phyloP scores from a whole-genome alignment of 2,888 invertebrate species.

The Tenthredo distinguenda region DNA sequence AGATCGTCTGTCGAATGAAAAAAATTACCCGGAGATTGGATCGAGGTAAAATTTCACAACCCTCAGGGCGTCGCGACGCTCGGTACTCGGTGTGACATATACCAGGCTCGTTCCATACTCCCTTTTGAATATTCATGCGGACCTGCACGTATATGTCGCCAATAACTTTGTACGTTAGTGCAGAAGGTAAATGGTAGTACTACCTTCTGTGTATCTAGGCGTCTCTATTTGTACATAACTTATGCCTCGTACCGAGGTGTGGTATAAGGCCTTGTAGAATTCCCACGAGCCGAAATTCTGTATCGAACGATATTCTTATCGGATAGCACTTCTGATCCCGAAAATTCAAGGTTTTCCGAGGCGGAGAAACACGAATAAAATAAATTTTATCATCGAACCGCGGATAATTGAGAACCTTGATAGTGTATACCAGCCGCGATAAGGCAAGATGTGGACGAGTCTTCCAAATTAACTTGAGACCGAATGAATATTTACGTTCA shows the following conservation, averaged over 20 bases:
- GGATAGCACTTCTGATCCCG: background rate
- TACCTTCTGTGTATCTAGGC: conserved; percentile 14
- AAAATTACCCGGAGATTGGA: background rate
- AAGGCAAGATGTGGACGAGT: background rate
- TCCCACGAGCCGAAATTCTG: background rate
- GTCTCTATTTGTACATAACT: conserved; percentile 20
- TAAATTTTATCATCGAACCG: background rate
- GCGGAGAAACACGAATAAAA: background rate
- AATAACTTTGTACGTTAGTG: conserved; percentile 64
- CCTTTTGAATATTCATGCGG: conserved; percentile 73
- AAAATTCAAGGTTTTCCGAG: background rate
- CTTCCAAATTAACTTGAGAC: background rate
- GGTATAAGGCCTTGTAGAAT: background rate
- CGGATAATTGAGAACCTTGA: background rate
- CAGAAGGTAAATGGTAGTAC: background rate
- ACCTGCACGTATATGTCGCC: conserved; percentile 69
- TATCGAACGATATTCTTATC: no score
- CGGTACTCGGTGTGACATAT: conserved; percentile 68
- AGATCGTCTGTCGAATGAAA: background rate
- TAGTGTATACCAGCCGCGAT: background rate
- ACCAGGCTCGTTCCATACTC: conserved; percentile 65
- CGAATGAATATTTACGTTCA: conserved; percentile 38
- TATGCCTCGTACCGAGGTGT: background rate
- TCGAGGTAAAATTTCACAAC: conserved; percentile 64
- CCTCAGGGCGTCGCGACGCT: conserved; percentile 59